phyloP scores from a whole-genome alignment of 2,797 vertebrate genomes.

The Cryptoprocta ferox region DNA sequence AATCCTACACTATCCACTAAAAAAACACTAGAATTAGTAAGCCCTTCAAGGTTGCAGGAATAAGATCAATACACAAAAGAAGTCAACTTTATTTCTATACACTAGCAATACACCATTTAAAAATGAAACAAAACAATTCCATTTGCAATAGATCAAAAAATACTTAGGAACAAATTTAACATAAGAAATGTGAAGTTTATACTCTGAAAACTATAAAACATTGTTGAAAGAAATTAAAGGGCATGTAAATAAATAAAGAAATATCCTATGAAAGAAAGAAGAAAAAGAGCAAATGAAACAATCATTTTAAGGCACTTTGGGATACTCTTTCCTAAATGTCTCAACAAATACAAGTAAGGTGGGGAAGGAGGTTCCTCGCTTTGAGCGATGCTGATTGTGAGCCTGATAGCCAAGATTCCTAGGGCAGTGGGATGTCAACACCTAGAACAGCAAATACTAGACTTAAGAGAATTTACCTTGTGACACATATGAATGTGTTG shows the following conservation, averaged over 20 bases:
- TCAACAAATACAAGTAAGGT: neutral
- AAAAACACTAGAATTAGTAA: neutral
- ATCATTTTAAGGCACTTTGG: neutral
- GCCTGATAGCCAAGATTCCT: neutral
- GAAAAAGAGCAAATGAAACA: neutral
- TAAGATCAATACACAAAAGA: neutral
- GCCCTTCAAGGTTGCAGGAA: neutral
- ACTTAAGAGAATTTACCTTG: neutral
- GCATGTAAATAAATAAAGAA: neutral
- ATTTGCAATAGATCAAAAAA: neutral
- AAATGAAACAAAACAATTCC: conserved; percentile 23
- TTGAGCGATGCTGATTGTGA: neutral
- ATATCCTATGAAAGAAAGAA: neutral
- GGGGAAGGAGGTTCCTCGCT: neutral
- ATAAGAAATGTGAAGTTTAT: neutral
- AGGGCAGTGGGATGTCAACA: neutral
- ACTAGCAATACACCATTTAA: neutral
- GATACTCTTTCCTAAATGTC: neutral
- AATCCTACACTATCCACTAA: neutral
- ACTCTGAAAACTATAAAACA: neutral
- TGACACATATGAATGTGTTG: neutral
- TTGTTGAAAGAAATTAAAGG: neutral
- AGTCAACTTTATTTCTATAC: neutral
- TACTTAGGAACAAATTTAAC: neutral
- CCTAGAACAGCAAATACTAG: neutral